Evolutionary conservation across 30 jellyfish, hydroid and myxozoan species (phyloP).

Genomic region (Haliclystus octoradiatus): DNA sequence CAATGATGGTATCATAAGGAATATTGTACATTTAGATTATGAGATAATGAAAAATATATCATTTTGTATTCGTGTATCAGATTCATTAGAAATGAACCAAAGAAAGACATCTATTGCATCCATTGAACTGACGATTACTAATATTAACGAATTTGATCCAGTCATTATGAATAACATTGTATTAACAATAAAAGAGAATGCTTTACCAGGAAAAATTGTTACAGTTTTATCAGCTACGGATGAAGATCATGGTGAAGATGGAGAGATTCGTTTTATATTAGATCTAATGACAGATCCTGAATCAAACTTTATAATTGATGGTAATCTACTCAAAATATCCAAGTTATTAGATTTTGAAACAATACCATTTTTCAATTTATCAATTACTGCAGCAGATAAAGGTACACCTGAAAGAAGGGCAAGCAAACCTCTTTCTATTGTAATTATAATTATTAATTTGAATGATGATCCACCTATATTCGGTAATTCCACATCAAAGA

Average conservation of each 20-base stretch:
- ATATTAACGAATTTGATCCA: neutral
- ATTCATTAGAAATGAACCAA: neutral
- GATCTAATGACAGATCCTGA: neutral
- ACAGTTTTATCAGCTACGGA: neutral
- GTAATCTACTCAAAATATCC: neutral
- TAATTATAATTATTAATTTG: too few relatives aligned
- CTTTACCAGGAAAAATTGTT: neutral
- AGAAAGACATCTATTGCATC: neutral
- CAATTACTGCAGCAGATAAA: neutral
- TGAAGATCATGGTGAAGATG: neutral
- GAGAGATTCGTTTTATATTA: neutral
- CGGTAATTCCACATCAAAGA: neutral
- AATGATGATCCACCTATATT: neutral
- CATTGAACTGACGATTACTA: neutral
- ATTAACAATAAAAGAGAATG: neutral
- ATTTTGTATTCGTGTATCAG: neutral
- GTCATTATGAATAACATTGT: too few relatives aligned
- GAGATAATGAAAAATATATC: neutral
- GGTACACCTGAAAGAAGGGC: neutral
- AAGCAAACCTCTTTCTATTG: too few relatives aligned
- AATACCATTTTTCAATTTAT: too few relatives aligned
- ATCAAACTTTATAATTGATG: neutral
- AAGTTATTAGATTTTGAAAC: neutral
- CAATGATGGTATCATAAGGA: neutral
- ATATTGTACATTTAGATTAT: neutral